phyloP scores from a whole-genome alignment of 1,140 invertebrate genomes.

The Orchestia grillus region DNA sequence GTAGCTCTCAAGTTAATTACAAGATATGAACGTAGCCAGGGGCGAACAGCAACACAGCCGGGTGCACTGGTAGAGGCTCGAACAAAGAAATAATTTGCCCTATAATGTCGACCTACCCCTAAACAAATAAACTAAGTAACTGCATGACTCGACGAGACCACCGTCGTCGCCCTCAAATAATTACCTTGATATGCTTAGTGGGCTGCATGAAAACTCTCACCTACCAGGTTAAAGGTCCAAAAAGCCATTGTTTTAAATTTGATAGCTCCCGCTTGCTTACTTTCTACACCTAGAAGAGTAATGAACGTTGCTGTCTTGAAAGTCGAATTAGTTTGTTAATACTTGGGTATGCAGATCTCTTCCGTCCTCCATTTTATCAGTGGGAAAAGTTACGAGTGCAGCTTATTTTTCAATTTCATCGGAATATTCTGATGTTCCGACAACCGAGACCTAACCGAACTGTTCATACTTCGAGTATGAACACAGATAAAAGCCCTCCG shows the following conservation, averaged over 20 bases:
- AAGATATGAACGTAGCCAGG: neutral
- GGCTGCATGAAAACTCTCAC: neutral
- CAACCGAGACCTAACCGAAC: neutral
- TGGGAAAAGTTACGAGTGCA: neutral
- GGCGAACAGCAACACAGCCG: neutral
- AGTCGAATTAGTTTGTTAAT: neutral
- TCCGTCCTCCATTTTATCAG: neutral
- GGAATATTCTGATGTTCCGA: neutral
- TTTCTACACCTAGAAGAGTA: neutral
- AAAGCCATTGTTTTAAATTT: neutral
- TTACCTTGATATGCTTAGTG: neutral
- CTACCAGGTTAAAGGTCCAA: neutral
- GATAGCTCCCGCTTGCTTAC: neutral
- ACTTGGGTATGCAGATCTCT: neutral
- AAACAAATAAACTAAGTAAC: conserved; percentile 3
- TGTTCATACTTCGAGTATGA: neutral
- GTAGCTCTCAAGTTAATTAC: neutral
- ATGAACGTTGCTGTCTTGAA: neutral
- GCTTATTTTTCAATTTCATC: neutral
- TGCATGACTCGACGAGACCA: conserved; percentile 13
- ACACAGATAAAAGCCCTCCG: too few species aligned
- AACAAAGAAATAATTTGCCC: conserved; percentile 15
- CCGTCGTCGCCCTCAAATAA: neutral
- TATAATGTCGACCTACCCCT: neutral
- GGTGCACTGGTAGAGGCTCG: neutral